Conservation (phyloP, 2,113 vertebrate genomes). For the Brevimyrus niger region DNA sequence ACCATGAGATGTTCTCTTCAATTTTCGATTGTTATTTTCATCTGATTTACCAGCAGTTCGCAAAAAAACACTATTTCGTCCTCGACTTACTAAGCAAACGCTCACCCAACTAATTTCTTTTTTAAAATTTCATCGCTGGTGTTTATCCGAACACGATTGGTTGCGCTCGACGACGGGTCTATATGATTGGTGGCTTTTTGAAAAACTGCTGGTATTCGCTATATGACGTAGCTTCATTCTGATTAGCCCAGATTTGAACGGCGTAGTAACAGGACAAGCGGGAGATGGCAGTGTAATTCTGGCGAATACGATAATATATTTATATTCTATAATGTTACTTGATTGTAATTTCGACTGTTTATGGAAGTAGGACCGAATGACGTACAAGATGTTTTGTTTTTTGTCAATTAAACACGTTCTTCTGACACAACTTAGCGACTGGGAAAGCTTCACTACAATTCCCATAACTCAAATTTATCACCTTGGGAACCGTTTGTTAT, state of each 20-base stretch:
- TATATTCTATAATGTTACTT: not conserved
- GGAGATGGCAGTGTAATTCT: not conserved
- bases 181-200: slow-evolving; percentile 7
- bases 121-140: slow-evolving; percentile 29
- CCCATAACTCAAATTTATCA: slow-evolving; percentile 12
- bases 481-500: slow-evolving; percentile 20
- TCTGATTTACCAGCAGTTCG: not conserved
- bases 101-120: not conserved
- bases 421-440: not conserved
- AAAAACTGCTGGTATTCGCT: not conserved
- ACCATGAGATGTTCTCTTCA: not conserved
- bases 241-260: not conserved
- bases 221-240: not conserved
- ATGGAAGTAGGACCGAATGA: not conserved
- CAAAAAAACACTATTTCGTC: not conserved
- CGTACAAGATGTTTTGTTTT: not conserved
- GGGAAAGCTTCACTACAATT: slow-evolving; percentile 7
- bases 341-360: not conserved
- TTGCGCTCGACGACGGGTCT: not conserved
- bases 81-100: not conserved
- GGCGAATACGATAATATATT: not conserved
- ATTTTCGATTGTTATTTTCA: not conserved
- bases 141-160: slow-evolving; percentile 5
- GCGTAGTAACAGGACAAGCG: no score
- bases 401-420: not conserved